Evolutionary conservation across 2,113 vertebrate species (phyloP).

Genomic region (Antigone vipio): DNA sequence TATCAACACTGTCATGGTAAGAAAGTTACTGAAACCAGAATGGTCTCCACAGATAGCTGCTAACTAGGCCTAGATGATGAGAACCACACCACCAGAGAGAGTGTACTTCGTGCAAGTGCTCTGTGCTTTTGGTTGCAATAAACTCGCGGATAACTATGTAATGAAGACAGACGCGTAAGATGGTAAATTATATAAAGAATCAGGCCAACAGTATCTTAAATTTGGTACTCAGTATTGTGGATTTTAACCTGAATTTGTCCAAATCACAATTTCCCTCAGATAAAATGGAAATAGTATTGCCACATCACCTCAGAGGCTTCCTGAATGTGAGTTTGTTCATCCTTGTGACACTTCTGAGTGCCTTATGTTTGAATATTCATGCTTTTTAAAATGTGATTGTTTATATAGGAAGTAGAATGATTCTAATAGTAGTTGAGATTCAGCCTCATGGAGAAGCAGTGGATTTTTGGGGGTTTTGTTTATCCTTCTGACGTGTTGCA

Average conservation of each 20-base stretch:
- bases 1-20: not conserved
- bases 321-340: not conserved
- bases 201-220: not conserved
- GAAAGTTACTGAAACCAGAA: not conserved
- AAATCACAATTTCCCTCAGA: not conserved
- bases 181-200: not conserved
- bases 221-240: not conserved
- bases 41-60: not conserved
- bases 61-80: not conserved
- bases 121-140: not conserved
- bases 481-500: not conserved
- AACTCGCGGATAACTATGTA: accelerated
- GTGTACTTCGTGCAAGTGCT: not conserved
- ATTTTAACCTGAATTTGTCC: not conserved
- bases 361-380: not conserved
- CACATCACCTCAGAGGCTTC: not conserved
- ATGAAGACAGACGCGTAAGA: not conserved
- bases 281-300: not conserved
- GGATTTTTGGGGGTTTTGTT: not conserved
- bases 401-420: not conserved
- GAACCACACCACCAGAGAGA: not conserved
- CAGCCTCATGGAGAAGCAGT: not conserved
- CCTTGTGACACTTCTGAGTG: not conserved
- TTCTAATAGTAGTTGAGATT: not conserved
- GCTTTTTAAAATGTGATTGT: not conserved